Evolutionary conservation across 1,140 invertebrate genomes (phyloP).

Genomic region (Tyrophagus putrescentiae): DNA sequence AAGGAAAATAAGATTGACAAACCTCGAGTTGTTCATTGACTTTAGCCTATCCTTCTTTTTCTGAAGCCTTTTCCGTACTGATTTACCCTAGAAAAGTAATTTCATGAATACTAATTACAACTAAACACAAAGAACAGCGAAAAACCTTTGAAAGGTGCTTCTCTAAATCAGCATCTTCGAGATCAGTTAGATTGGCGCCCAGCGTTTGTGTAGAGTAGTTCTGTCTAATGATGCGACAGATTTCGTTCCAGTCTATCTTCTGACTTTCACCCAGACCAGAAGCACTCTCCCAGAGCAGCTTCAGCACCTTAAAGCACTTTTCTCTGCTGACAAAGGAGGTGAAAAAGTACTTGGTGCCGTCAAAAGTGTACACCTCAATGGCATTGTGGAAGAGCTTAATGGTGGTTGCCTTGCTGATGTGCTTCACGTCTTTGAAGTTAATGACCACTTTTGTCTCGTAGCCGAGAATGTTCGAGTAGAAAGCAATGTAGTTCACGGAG

Average conservation of each 20-base stretch:
- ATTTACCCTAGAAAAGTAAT: too few relatives aligned
- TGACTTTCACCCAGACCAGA: not conserved
- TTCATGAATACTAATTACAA: not conserved
- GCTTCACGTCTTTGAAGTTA: conserved; percentile 3
- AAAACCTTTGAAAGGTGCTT: conserved; percentile 8
- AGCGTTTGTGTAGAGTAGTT: not conserved
- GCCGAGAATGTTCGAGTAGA: conserved; percentile 86
- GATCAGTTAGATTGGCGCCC: not conserved
- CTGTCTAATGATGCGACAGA: not conserved
- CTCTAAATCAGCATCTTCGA: conserved; percentile 2
- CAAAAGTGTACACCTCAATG: conserved; percentile 16
- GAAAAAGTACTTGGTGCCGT: conserved; percentile 20
- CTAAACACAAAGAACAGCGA: not conserved
- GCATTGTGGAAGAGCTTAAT: conserved; percentile 21
- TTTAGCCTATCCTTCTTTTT: too few relatives aligned
- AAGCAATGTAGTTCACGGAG: conserved; percentile 80
- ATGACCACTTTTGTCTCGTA: conserved; percentile 63
- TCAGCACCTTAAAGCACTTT: not conserved
- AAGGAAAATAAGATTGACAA: too few relatives aligned
- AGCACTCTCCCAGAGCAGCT: conserved; percentile 1
- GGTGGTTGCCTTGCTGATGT: conserved; percentile 18
- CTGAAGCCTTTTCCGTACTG: too few relatives aligned
- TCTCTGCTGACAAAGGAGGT: conserved; percentile 18
- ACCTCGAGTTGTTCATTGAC: too few relatives aligned
- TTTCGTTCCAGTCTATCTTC: not conserved